These are phyloP conservation scores for Drosophila trapezifrons DNA, from an alignment of 1,140 invertebrate species.

Conservation along the genomic window DNA sequence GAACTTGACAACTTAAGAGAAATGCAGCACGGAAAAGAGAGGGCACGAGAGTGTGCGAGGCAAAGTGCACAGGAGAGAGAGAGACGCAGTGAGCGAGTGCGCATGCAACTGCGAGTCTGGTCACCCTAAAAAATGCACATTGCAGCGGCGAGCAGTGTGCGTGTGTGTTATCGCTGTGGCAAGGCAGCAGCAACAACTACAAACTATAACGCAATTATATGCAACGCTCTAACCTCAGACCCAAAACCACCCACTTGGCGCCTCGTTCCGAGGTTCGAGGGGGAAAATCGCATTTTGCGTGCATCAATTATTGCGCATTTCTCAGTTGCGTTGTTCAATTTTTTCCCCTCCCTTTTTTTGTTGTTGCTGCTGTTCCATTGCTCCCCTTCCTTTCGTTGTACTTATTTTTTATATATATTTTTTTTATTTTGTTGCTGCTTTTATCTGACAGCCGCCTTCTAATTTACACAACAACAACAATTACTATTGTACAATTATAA, in stretches of 20 bases:
- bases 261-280: constrained; percentile 17
- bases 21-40: constrained; percentile 5
- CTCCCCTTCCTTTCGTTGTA: constrained; percentile 8
- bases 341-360: constrained; percentile 10
- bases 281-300: constrained; percentile 76
- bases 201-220: constrained; percentile 81
- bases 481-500: constrained; percentile 68
- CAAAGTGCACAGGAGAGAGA: not conserved
- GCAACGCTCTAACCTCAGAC: constrained; percentile 37
- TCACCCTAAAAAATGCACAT: constrained; percentile 64
- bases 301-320: constrained; percentile 82
- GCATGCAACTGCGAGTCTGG: constrained; percentile 55
- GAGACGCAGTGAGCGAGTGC: constrained; percentile 67
- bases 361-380: not conserved
- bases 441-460: constrained; percentile 79
- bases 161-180: constrained; percentile 72
- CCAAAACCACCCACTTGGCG: constrained; percentile 29
- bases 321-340: constrained; percentile 73
- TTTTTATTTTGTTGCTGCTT: constrained; percentile 37
- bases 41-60: not conserved
- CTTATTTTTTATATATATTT: constrained; percentile 7
- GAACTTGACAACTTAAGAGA: constrained; percentile 38
- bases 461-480: constrained; percentile 68
- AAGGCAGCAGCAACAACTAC: constrained; percentile 59
- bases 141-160: constrained; percentile 12